A percentile compares a stretch with the other conserved stretches of the same genome.
phyloP scores from a whole-genome alignment of 2,888 invertebrate species.

The Rhorus exstirpatorius region DNA sequence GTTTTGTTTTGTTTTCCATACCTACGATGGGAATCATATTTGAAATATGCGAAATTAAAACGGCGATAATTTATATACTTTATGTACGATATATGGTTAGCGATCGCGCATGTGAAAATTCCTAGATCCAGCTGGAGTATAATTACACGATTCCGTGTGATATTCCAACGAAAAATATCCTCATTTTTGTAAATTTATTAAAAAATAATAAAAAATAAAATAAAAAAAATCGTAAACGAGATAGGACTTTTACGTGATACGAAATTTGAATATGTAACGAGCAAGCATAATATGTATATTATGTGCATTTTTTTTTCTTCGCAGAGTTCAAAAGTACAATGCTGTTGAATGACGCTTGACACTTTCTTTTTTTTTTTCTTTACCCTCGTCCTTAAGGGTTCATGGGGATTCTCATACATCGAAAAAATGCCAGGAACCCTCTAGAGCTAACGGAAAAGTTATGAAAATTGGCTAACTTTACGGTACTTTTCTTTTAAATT shows the following conservation, averaged over 20 bases:
- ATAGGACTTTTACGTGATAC: conserved; percentile 51
- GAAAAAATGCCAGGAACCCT: too few relatives aligned
- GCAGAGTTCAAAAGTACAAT: conserved; percentile 67
- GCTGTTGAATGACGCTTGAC: conserved; percentile 60
- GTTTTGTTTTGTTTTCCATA: conserved; percentile 23
- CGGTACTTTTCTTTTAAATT: too few relatives aligned
- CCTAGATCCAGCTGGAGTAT: conserved; percentile 23
- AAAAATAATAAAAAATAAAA: conserved; percentile 7
- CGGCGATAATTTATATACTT: conserved; percentile 33
- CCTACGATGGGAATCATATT: conserved; percentile 11
- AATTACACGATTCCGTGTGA: conserved; percentile 30
- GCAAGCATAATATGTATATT: conserved; percentile 19
- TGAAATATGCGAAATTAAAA: conserved; percentile 18
- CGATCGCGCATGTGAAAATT: conserved; percentile 36
- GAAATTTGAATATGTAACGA: conserved; percentile 47
- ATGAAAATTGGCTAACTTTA: too few relatives aligned
- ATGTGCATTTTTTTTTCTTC: conserved; percentile 63
- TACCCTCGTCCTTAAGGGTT: neutral
- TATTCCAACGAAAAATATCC: conserved; percentile 44
- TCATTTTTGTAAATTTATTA: conserved; percentile 65
- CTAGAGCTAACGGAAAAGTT: too few relatives aligned
- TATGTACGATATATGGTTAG: conserved; percentile 33
- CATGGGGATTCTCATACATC: too few relatives aligned
- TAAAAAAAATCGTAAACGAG: conserved; percentile 16
- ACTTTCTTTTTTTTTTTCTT: neutral